These are phyloP conservation scores for Sinelater perroti DNA, from an alignment of 2,888 invertebrate genomes.

Conservation along the genomic window DNA sequence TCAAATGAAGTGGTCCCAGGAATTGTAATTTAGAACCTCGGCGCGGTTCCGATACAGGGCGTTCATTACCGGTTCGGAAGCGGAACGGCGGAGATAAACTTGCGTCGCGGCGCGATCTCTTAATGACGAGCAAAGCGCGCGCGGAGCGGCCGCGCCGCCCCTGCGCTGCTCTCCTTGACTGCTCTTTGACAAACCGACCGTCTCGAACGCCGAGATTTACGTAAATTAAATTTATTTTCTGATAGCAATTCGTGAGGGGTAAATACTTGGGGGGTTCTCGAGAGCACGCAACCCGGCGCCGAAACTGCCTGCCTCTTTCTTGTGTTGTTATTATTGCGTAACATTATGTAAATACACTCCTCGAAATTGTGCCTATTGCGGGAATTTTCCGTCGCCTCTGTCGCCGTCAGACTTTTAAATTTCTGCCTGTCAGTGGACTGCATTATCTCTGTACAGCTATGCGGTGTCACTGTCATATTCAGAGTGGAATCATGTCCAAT, in stretches of 20 bases:
- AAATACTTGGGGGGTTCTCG: constrained; percentile 4
- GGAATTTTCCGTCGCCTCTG: constrained; percentile 11
- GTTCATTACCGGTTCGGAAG: constrained; percentile 49
- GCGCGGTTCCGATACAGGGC: constrained; percentile 45
- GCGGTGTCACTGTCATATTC: too few relatives aligned
- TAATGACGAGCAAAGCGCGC: constrained; percentile 46
- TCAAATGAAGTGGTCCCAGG: constrained; percentile 43
- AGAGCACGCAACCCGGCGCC: constrained; percentile 18
- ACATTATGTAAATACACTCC: constrained; percentile 27
- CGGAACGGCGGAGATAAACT: constrained; percentile 45
- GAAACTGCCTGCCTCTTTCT: constrained; percentile 21
- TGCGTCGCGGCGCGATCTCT: constrained; percentile 46
- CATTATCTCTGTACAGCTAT: too few relatives aligned
- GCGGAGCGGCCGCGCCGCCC: constrained; percentile 36
- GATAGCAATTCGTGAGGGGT: constrained; percentile 15
- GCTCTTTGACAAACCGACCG: constrained; percentile 19
- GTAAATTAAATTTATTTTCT: constrained; percentile 25
- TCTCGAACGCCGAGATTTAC: constrained; percentile 1
- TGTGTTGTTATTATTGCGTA: constrained; percentile 18
- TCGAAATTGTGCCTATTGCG: constrained; percentile 22
- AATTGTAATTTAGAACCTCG: constrained; percentile 42
- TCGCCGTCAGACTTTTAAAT: constrained; percentile 11
- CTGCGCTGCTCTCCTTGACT: constrained; percentile 11
- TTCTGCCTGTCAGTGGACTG: neutral
- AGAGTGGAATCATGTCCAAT: too few relatives aligned